These are phyloP conservation scores for Idaea dimidiata DNA, from an alignment of 2,888 invertebrate genomes.

Conservation along the genomic window DNA sequence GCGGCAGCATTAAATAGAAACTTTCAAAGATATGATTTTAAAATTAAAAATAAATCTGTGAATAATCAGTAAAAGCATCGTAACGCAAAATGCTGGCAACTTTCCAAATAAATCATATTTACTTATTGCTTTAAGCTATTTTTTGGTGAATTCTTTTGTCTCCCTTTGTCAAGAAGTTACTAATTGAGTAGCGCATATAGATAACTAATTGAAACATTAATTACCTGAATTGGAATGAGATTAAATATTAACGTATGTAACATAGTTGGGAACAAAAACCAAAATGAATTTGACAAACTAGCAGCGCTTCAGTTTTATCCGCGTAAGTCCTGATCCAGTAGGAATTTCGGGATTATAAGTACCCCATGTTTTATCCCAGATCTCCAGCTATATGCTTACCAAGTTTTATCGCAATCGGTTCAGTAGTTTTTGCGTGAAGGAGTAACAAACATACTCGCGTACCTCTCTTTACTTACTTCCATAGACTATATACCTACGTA, in stretches of 20 bases:
- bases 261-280: not conserved
- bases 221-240: not conserved
- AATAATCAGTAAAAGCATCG: constrained; percentile 45
- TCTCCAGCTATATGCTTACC: too few species aligned
- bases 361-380: too few species aligned
- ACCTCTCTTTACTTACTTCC: too few species aligned
- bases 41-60: constrained; percentile 48
- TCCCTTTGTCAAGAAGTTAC: not conserved
- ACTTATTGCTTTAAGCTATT: not conserved
- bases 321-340: too few species aligned
- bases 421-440: too few species aligned
- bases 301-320: too few species aligned
- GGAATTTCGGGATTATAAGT: too few species aligned
- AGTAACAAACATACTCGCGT: too few species aligned
- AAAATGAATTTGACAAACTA: too few species aligned
- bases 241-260: not conserved
- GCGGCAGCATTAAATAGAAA: constrained; percentile 7
- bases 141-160: not conserved
- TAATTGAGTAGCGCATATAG: not conserved
- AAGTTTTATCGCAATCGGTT: too few species aligned
- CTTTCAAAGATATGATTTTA: constrained; percentile 13
- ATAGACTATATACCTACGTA: too few species aligned
- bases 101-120: constrained; percentile 32
- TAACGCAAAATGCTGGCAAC: constrained; percentile 38
- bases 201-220: not conserved